Base-by-base conservation (phyloP, 2,113 vertebrate species). In the Elachura formosa region DNA sequence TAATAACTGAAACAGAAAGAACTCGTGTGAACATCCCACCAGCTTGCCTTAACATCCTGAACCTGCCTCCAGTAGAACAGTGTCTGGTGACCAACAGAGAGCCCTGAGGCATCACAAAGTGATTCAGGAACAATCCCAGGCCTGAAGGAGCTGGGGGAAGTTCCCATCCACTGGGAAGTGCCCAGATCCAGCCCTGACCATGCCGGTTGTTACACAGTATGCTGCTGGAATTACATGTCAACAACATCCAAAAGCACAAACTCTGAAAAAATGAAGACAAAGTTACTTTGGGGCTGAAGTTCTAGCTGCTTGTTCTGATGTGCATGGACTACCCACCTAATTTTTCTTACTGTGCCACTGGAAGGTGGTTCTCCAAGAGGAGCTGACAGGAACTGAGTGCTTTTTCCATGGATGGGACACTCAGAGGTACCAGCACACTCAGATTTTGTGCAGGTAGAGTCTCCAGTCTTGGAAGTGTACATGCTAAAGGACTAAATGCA, bases 401-500 rank as follows among this genome's bases (percentile, higher is more conserved):
- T 48, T n/a, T n/a, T 13, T 80, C 49, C 54, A 80, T 2, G 5
- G 36, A 64, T 1, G 1, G 51, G 12, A 52, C 24, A 76, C 28
- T 54, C 43, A 29, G 18, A 74, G 15, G 10, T 38, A 41, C 34
- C 33, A 26, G 34, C 29, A 83, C 4, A 33, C 40, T 40, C 34
- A 43, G 67, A 40, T 29, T 71, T 58, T 63, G 29, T 48, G 25
- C 11, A 75, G 46, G 34, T 19, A 4, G 3, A 63, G 31, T 28
- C 26, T 63, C 56, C 19, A 29, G 1, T 43, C n/a, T 31, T 2
- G 0, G 43, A 38, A 68, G 18, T 1, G 14, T 0, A 46, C 28
- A 64, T 0, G 0, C 55, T 51, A 2, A 74, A 93, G 33, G 24
- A 62, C 33, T 43, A 18, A 62, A 67, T 5, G 8, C 8, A 20